phyloP scores from a whole-genome alignment of 2,113 vertebrate genomes.

The Probosciger aterrimus region DNA sequence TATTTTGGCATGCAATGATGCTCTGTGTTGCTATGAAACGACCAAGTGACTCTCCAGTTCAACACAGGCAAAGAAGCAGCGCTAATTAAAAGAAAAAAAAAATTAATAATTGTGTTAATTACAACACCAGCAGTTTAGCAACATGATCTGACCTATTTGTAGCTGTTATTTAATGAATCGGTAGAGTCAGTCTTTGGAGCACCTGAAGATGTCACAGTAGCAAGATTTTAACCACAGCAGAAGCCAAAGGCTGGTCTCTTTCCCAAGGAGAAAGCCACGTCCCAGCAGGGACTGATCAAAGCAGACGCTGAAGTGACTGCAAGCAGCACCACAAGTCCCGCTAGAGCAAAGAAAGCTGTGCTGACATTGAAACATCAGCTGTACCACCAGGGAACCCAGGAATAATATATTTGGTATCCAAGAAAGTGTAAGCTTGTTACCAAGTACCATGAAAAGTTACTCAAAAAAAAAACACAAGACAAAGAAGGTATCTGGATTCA shows the following conservation, averaged over 20 bases:
- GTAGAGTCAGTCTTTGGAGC: background rate
- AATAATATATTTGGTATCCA: background rate
- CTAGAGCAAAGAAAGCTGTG: background rate
- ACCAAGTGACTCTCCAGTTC: background rate
- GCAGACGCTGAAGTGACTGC: rapidly evolving
- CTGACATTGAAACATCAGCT: background rate
- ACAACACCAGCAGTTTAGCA: background rate
- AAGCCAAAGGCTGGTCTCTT: background rate
- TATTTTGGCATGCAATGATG: background rate
- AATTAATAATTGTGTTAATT: background rate
- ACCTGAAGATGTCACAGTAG: background rate
- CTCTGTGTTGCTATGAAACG: background rate
- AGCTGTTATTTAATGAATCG: background rate
- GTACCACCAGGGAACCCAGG: background rate
- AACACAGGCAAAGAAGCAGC: background rate
- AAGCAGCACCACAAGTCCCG: rapidly evolving
- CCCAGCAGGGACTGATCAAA: background rate
- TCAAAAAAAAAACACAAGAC: background rate
- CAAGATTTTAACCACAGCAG: background rate
- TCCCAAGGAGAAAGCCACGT: background rate
- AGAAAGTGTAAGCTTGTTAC: background rate
- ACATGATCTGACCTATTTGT: background rate
- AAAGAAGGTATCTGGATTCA: background rate
- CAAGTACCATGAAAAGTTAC: background rate
- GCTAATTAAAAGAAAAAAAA: background rate